Base-by-base conservation (phyloP, 2,113 vertebrate genomes). In the Podarcis raffonei region DNA sequence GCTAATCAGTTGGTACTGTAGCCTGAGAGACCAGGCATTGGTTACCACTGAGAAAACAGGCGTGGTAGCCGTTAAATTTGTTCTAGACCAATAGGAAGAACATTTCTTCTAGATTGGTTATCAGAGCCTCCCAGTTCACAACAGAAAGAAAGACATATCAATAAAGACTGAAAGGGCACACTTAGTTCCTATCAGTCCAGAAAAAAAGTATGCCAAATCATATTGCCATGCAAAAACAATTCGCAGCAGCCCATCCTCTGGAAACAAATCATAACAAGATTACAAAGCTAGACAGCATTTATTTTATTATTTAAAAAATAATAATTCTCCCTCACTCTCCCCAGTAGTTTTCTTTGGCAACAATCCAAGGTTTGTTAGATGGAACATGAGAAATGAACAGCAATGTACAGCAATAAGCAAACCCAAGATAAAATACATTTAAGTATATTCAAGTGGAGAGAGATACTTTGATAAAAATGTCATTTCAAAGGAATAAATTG, bases 361-460 rank as follows among this genome's bases (percentile, higher is more conserved):
- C 77, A 87, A 80, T 22, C 77, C 75, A 79, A 72, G 91, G 83
- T 32, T 93, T 88, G 93, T 92, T 85, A 93, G 90, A 88, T 89
- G 92, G 87, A 92, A 93, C 85, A 87, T 84, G 92, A 95, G 92
- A 94, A 94, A 94, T 3, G 81, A 87, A 87, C 87, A 82, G 22
- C 57, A 86, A 92, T 1, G 23, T 3, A 72, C 42, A 42, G 42
- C 37, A 93, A 89, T 78, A 95, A 93, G 95, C 92, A 95, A 94
- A 90, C 3, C 88, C 3, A 4, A 71, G 86, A 89, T 62, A 81
- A 89, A 94, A 86, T 87, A 89, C 35, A 90, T 82, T 74, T 66
- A 84, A 87, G 66, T 69, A 72, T 30, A 79, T 65, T 37, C 25
- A 57, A 91, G 86, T 92, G 85, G 1, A 0, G 65, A 27, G 89